A percentile compares a stretch with the other conserved stretches of the same genome.
Conservation (phyloP, 1,140 invertebrate species). For the Cydia amplana region DNA sequence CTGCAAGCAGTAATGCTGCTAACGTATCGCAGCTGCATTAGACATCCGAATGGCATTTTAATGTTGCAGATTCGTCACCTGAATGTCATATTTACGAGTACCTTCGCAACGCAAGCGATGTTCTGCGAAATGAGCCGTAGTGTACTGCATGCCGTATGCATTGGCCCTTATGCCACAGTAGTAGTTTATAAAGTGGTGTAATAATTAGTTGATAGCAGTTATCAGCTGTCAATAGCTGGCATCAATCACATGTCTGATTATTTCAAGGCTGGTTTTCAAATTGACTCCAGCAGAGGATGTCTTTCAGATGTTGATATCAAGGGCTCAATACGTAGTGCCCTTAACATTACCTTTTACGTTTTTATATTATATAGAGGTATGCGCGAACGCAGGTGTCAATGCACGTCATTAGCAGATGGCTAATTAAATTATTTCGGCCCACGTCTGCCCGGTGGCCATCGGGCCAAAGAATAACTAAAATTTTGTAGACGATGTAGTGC, state of each 20-base stretch:
- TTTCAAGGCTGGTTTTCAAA: background rate
- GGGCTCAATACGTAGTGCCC: too few species aligned
- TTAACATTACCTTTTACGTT: too few species aligned
- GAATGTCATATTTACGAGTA: too few species aligned
- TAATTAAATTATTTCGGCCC: constrained; percentile 65
- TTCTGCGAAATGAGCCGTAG: too few species aligned
- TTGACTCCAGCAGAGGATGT: background rate
- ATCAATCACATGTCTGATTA: constrained; percentile 9
- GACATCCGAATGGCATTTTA: too few species aligned
- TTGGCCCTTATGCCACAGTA: background rate
- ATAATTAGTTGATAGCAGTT: constrained; percentile 17
- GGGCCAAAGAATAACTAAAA: constrained; percentile 38
- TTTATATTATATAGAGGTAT: background rate
- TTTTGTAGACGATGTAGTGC: too few species aligned
- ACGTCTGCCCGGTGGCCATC: constrained; percentile 46
- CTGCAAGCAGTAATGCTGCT: background rate
- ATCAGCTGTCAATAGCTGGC: background rate
- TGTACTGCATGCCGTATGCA: too few species aligned
- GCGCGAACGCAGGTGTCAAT: background rate
- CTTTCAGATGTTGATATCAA: too few species aligned
- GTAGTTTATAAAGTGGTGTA: background rate
- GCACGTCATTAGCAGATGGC: constrained; percentile 42
- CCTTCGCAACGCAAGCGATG: too few species aligned
- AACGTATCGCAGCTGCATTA: background rate
- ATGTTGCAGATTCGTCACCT: too few species aligned